Evolutionary conservation across 2,113 vertebrate species (phyloP).

Genomic region (Bolborhynchus lineola): DNA sequence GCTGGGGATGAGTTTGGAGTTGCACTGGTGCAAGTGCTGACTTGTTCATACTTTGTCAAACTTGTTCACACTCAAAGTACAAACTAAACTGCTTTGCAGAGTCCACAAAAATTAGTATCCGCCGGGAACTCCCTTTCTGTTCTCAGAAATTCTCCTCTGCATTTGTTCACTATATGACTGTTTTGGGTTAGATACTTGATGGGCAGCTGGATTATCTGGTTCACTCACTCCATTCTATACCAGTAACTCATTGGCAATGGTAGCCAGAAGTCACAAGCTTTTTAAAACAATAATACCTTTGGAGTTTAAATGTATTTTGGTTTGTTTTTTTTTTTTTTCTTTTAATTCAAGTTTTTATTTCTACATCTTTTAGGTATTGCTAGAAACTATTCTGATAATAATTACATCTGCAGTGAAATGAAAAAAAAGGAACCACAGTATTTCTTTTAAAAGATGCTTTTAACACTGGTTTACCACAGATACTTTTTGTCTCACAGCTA

Average conservation of each 20-base stretch:
- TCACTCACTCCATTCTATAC: neutral
- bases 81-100: neutral
- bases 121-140: neutral
- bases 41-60: neutral
- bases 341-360: neutral
- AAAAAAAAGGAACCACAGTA: neutral
- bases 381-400: neutral
- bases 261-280: neutral
- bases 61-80: neutral
- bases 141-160: neutral
- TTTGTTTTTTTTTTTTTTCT: neutral
- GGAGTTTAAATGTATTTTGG: neutral
- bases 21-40: neutral
- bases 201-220: neutral
- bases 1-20: fast-evolving
- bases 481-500: slow-evolving; percentile 2
- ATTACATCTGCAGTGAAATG: neutral
- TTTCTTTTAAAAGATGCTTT: slow-evolving; percentile 18
- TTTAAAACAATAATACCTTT: neutral
- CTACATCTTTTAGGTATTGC: neutral
- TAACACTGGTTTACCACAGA: neutral
- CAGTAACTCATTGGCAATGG: neutral
- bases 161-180: neutral
- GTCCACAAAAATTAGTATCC: neutral
- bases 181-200: neutral